Base-by-base conservation (phyloP, 2,888 invertebrate genomes). In the Caenorhabditis sp. region DNA sequence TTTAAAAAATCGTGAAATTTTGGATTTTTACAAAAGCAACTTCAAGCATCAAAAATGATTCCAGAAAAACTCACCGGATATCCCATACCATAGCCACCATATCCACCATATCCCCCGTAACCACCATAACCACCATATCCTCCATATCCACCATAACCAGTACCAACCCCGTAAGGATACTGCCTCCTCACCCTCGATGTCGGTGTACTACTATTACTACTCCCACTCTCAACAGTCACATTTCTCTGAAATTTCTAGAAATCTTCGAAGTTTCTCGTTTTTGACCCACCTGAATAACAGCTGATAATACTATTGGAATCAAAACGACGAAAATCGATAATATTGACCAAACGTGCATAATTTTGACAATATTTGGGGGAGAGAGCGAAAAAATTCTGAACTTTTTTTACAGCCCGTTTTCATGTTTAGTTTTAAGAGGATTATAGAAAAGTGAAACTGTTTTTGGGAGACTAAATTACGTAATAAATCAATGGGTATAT, bases 121-220 rank as follows among this genome's bases (percentile, higher is more conserved):
- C 58, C 58, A 21, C 58, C 58, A 21, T 58, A 58, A 5, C 58
- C 58, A 21, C 38, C 38, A 36, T 64, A 63, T 38, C 66, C 66
- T 49, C 63, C 63, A 14, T 60, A 62, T 12, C 63, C 67, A 23
- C 67, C 70, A 36, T 70, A 71, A 14, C 59, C 63, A 21, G 63
- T 54, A 14, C 63, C 50, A 26, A 60, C 0, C 31, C 73, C 68
- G 57, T 73, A 73, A 5, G 65, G 62, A 65, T 68, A 73, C 56
- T 68, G 73, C 59, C 73, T 53, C 49, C 73, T 27, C 8, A 73
- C 68, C 62, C 72, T 52, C 43, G 12, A n/a, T n/a, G n/a, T n/a
- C n/a, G n/a, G n/a, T n/a, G n/a, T n/a, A n/a, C n/a, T n/a, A n/a
- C n/a, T n/a, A n/a, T n/a, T n/a, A n/a, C n/a, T 31, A 10, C 5